Base-by-base conservation (phyloP, 2,888 invertebrate species). In the Stomorhina lunata region DNA sequence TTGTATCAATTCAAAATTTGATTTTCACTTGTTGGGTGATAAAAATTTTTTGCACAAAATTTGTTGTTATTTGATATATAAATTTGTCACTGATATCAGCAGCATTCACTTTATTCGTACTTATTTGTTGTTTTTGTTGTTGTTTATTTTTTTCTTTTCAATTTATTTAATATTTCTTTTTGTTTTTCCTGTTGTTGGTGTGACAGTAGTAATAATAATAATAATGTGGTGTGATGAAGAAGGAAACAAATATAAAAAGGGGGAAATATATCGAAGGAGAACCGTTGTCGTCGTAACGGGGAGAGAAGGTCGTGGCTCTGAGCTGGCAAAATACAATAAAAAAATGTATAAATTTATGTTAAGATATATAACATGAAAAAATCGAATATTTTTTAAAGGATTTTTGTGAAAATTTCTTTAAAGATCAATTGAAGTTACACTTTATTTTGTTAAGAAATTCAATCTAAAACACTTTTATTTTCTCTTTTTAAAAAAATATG, bases 311-410 rank as follows among this genome's bases (percentile, higher is more conserved):
- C 76, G 79, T 75, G 65, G 66, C 69, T 82, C 79, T 79, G 75
- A 79, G 81, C 81, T 82, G 81, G 81, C 79, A 82, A 79, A 82
- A n/a, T n/a, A n/a, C n/a, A 68, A 65, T 32, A 77, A 40, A 73
- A 78, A 71, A 50, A 20, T 32, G 15, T 20, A 32, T 48, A 25
- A 72, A 66, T 71, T 68, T 48, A 55, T 57, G 34, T 59, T 55
- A 73, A 71, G 53, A 50, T n/a, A 43, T 55, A 66, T 57, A 32
- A 29, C 4, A 4, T 15, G 1, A 55, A 53, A 65, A 72, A 65
- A 32, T 25, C 9, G 1, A 32, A 43, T n/a, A 22, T 20, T n/a
- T n/a, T n/a, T n/a, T 25, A 22, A 25, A 53, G 4, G 53, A 20
- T 40, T 53, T 73, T 53, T 29, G 20, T 4, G 2, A 48, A 4